Conservation (phyloP, 1,140 invertebrate species). For the Eurytemora carolleeae region DNA sequence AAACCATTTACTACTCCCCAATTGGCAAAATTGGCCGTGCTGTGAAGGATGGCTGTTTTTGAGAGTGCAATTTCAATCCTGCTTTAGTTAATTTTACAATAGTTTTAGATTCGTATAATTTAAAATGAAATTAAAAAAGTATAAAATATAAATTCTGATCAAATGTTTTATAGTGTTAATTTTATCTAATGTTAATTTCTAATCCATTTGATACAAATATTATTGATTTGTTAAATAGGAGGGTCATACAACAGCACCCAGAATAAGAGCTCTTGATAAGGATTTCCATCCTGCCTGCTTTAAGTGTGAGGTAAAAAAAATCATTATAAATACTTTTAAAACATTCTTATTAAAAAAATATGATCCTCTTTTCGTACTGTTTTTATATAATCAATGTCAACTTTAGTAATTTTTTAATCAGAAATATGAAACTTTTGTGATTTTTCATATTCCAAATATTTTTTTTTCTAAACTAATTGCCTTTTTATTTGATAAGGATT, state of each 20-base stretch:
- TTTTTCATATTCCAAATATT: not conserved
- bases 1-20: no score
- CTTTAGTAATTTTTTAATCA: not conserved
- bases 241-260: slow-evolving; percentile 10
- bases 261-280: slow-evolving; percentile 10
- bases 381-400: not conserved
- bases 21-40: no score
- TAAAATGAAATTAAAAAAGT: no score
- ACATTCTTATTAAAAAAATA: not conserved
- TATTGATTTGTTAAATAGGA: no score
- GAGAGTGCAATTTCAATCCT: no score
- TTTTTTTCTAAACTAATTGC: not conserved
- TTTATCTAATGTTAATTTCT: no score
- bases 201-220: no score
- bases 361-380: not conserved
- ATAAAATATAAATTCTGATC: no score
- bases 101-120: no score
- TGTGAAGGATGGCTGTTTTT: no score
- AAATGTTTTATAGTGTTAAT: no score
- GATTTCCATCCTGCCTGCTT: slow-evolving; percentile 15
- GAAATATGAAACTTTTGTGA: not conserved
- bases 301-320: slow-evolving; percentile 10
- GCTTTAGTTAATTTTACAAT: no score
- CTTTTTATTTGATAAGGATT: slow-evolving; percentile 14
- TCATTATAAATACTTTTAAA: not conserved